Percentiles rank a stretch among this genome's conserved stretches.
phyloP scores from a whole-genome alignment of 1,140 invertebrate species.

The Odontomachus brunneus region DNA sequence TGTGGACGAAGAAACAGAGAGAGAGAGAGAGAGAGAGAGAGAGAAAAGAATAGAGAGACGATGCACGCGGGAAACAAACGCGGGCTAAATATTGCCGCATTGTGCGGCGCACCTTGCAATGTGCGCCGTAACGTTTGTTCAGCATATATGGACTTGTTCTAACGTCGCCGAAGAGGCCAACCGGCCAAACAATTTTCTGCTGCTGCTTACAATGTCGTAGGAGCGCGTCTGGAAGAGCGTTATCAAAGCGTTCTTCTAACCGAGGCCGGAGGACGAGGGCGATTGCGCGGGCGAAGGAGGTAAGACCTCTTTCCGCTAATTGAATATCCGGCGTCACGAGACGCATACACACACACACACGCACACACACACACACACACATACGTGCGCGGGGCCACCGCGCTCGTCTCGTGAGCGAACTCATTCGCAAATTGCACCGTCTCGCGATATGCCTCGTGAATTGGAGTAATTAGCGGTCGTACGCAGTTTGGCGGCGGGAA shows the following conservation, averaged over 20 bases:
- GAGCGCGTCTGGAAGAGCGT: neutral
- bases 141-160: no score
- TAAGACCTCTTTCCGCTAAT: slow-evolving; percentile 41
- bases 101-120: slow-evolving; percentile 2
- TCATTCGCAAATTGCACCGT: slow-evolving; percentile 10
- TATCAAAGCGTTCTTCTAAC: neutral
- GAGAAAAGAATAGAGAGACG: neutral
- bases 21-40: no score
- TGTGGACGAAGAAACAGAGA: neutral
- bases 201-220: neutral
- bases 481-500: neutral
- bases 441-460: slow-evolving; percentile 11
- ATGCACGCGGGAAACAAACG: neutral
- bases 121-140: slow-evolving; percentile 32
- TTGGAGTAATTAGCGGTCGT: slow-evolving; percentile 16
- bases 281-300: neutral
- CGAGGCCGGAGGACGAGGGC: neutral
- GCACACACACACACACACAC: no score
- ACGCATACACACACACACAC: neutral
- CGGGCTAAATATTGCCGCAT: neutral
- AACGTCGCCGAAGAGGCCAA: neutral
- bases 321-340: slow-evolving; percentile 48
- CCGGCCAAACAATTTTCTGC: neutral
- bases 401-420: no score
- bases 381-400: no score